Conservation (phyloP, 1,140 invertebrate genomes). For the Phocides pigmalion region DNA sequence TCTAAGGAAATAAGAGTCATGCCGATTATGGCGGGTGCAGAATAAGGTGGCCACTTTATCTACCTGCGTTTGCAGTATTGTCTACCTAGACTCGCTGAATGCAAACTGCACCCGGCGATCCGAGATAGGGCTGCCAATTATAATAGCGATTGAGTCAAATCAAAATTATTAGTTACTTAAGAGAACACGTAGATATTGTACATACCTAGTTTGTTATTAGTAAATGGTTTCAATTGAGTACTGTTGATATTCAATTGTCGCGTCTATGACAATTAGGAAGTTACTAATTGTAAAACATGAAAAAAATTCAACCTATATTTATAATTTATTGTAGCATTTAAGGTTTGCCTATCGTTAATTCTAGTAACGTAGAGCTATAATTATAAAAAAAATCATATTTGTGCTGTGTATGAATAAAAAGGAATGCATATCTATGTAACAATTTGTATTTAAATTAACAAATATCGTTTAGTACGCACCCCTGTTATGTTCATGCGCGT, state of each 20-base stretch:
- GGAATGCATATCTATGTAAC: not conserved
- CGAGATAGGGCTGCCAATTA: constrained; percentile 62
- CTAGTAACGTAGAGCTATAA: no score
- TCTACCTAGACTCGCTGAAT: constrained; percentile 66
- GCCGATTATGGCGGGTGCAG: constrained; percentile 31
- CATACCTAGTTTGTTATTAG: no score
- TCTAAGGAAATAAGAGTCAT: not conserved
- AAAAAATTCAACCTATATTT: no score
- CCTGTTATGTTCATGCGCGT: constrained; percentile 72
- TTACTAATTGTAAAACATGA: no score
- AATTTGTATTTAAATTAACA: constrained; percentile 38
- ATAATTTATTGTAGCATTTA: no score
- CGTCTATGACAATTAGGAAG: no score
- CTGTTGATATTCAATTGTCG: no score
- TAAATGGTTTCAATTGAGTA: no score
- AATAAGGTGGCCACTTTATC: constrained; percentile 51
- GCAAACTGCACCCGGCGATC: constrained; percentile 72
- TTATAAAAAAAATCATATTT: no score
- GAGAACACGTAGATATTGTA: not conserved
- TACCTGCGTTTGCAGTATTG: constrained; percentile 78
- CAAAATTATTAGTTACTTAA: constrained; percentile 5
- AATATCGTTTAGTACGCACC: constrained; percentile 50
- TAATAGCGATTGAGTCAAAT: constrained; percentile 17
- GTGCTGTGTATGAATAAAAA: no score
- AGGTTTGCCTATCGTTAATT: no score